Evolutionary conservation across 2,113 vertebrate species (phyloP).

Genomic region (Sarotherodon lohbergeri): DNA sequence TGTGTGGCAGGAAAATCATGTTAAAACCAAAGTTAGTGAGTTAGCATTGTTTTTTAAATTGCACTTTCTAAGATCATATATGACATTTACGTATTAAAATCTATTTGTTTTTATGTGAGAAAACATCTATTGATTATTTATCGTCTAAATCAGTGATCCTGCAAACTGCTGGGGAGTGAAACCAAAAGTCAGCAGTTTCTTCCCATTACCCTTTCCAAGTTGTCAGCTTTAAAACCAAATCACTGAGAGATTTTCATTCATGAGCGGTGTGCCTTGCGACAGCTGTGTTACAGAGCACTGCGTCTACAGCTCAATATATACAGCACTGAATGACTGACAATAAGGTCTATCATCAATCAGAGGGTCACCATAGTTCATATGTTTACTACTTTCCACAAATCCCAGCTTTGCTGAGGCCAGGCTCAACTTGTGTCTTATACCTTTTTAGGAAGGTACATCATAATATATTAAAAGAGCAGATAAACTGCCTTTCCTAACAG

Average conservation of each 20-base stretch:
- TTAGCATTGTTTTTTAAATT: not conserved
- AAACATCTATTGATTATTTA: not conserved
- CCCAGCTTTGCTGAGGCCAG: not conserved
- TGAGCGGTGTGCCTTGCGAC: not conserved
- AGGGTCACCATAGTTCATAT: not conserved
- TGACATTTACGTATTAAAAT: not conserved
- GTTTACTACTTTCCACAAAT: not conserved
- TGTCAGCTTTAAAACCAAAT: not conserved
- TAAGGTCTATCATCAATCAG: constrained; percentile 20
- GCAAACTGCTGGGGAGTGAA: not conserved
- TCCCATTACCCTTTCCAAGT: not conserved
- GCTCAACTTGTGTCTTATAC: not conserved
- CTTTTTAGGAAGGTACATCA: not conserved
- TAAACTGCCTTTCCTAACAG: not conserved
- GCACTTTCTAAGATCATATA: not conserved
- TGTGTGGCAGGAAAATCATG: not conserved
- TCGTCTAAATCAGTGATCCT: not conserved
- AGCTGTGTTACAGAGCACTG: not conserved
- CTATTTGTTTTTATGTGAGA: not conserved
- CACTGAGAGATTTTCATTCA: constrained; percentile 7
- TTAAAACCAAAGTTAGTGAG: not conserved
- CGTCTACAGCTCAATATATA: constrained; percentile 2
- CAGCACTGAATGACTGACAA: constrained; percentile 38
- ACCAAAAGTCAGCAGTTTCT: not conserved
- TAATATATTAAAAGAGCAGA: not conserved